Percentiles rank a stretch among this genome's conserved stretches.
phyloP scores from a whole-genome alignment of 2,113 vertebrate genomes.

The Neolamprologus longior region DNA sequence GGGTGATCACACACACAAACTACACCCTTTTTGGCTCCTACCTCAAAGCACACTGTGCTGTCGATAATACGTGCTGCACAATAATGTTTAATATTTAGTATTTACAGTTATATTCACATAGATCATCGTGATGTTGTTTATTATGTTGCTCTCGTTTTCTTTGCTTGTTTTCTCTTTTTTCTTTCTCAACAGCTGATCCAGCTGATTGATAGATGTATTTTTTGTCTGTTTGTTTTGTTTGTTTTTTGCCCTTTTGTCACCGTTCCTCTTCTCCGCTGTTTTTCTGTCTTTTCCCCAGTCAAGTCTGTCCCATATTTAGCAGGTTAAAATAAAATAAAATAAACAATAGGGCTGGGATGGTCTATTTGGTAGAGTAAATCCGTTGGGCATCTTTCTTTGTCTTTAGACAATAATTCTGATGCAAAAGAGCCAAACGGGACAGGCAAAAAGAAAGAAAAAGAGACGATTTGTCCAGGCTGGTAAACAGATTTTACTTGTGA shows the following conservation, averaged over 20 bases:
- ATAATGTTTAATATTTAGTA: too few relatives aligned
- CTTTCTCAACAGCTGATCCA: rapidly evolving
- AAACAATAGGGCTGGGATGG: neutral
- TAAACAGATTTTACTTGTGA: rapidly evolving
- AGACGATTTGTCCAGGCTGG: rapidly evolving
- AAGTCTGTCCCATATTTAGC: rapidly evolving
- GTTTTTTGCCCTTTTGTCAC: too few relatives aligned
- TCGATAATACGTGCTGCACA: rapidly evolving
- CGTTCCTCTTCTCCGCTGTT: rapidly evolving
- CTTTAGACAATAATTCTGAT: neutral
- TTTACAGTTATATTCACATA: too few relatives aligned
- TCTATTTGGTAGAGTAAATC: neutral
- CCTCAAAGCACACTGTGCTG: too few relatives aligned
- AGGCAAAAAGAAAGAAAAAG: rapidly evolving
- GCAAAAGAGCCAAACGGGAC: neutral
- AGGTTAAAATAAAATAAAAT: rapidly evolving
- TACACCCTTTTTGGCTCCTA: too few relatives aligned
- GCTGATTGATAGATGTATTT: too few relatives aligned
- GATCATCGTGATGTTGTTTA: too few relatives aligned
- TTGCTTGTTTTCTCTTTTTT: too few relatives aligned
- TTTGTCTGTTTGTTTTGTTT: rapidly evolving
- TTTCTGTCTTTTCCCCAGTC: neutral
- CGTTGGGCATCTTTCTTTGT: rapidly evolving
- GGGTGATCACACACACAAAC: too few relatives aligned
- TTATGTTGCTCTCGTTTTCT: rapidly evolving